Evolutionary conservation across 1,140 invertebrate genomes (phyloP), one percentile per base, ranked within the genome.

Genomic region (Caerostris darwini): DNA sequence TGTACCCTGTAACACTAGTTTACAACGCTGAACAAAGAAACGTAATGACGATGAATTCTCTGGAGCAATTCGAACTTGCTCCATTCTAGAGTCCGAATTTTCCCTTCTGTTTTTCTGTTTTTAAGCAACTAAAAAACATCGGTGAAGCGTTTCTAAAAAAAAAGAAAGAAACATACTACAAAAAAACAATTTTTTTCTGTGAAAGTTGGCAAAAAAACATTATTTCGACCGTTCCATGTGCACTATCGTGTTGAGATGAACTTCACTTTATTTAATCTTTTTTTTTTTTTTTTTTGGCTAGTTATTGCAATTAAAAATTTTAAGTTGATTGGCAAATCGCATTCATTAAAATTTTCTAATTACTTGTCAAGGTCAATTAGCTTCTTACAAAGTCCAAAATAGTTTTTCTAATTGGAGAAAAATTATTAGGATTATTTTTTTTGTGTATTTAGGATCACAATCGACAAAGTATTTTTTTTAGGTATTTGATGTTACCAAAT

Each of bases 21-120:
- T 58, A 83, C 56, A 10, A 17, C 56, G 57, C 53, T 83, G 82
- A 83, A 83, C 82, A 83, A 83, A 83, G 82, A 83, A 83, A 83
- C n/a, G 82, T 83, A 83, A 83, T 83, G 82, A 83, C 56, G 82
- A 56, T 19, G 56, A 83, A 83, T 17, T 57, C 82, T 83, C 54
- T 7, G 57, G 82, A 34, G 56, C 82, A 58, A 83, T 83, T 83
- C 17, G 82, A 57, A 83, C 82, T 83, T 34, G 71, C 71, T 10
- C 56, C 71, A 77, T 12, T 83, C 34, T 81, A 10, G n/a, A 19
- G 19, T 10, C 53, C 17, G 57, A 56, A 17, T 57, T 83, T 83
- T 83, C 5, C 19, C 34, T 2, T 19, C 54, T 57, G 56, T 56
- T 82, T 83, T 83, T 19, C 82, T 83, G 54, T 14, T 56, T 58